Base-by-base conservation (phyloP, 2,888 invertebrate genomes). In the Brassicogethes aeneus region DNA sequence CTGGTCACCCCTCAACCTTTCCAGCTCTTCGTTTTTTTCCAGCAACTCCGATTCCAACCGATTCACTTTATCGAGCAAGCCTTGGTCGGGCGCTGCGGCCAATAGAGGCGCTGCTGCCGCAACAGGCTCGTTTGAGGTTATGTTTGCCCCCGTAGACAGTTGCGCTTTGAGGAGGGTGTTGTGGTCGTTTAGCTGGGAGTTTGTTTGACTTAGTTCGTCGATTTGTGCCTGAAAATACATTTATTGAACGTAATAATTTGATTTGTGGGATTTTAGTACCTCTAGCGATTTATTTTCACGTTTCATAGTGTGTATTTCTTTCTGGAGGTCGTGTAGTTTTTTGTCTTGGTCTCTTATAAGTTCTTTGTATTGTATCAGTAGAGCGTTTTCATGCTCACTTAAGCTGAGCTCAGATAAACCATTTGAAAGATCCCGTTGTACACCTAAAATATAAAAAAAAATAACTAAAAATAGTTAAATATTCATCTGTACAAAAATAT, bases 331-430 rank as follows among this genome's bases (percentile, higher is more conserved):
- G 55, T 78, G 75, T 46, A 82, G 68, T 48, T 82, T 74, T 23
- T 71, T 74, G 66, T 92, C 92, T 68, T 96, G 94, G 54, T 92
- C 89, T 45, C 92, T 76, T 53, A 96, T 96, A 39, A 96, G 74
- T 44, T 83, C 80, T 71, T 93, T 93, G 69, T 93, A 94, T 65
- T 92, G 90, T 16, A 77, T 68, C 31, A 90, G 63, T 14, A 70
- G 53, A 1, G 72, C 65, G 15, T 71, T 73, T 39, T 70, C 69
- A 45, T 73, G 74, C 17, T 69, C 70, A 15, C 68, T 70, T 43
- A 72, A 53, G 52, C 66, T 65, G 23, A 68, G 51, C 50, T 76
- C 76, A 1, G 74, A 72, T 34, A 75, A 62, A 51, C 75, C 59
- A 64, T 70, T 60, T 52, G 63, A 64, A 12, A 74, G 56, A 62